phyloP scores from a whole-genome alignment of 2,888 invertebrate genomes.

The Teinopalpus imperialis region DNA sequence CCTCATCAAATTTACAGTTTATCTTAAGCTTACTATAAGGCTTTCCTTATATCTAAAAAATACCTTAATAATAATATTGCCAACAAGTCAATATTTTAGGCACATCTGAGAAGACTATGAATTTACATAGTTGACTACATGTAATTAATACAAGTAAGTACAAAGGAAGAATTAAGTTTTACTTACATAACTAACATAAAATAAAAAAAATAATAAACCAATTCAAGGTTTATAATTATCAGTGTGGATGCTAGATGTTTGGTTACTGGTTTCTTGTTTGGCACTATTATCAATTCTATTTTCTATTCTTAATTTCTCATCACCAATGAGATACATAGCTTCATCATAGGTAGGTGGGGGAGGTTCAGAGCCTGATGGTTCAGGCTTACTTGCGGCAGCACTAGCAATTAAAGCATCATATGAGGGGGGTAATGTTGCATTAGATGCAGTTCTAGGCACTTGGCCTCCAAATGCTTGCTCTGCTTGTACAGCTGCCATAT shows the following conservation, averaged over 20 bases:
- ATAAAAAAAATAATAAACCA: conserved; percentile 38
- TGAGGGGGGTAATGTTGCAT: conserved; percentile 82
- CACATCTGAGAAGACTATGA: conserved; percentile 71
- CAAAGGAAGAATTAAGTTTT: conserved; percentile 72
- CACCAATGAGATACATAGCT: conserved; percentile 80
- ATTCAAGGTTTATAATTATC: conserved; percentile 66
- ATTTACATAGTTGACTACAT: conserved; percentile 52
- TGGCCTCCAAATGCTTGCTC: conserved; percentile 78
- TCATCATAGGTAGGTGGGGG: conserved; percentile 85
- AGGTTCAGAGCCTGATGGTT: conserved; percentile 75
- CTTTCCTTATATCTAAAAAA: conserved; percentile 18
- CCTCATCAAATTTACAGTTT: conserved; percentile 17
- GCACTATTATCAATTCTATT: conserved; percentile 55
- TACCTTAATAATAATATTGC: conserved; percentile 52
- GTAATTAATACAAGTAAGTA: conserved; percentile 71
- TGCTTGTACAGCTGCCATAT: conserved; percentile 80
- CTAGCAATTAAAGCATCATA: conserved; percentile 82
- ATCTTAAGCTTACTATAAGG: conserved; percentile 28
- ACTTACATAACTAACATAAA: conserved; percentile 48
- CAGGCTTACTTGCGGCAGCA: conserved; percentile 62
- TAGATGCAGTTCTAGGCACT: conserved; percentile 80
- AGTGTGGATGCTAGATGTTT: conserved; percentile 44
- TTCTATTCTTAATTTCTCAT: conserved; percentile 59
- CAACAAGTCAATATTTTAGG: conserved; percentile 70
- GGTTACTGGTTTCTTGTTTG: conserved; percentile 66